Evolutionary conservation across 1,140 invertebrate species (phyloP), one percentile per base, ranked within the genome.

Genomic region (Cheumatopsyche charites): DNA sequence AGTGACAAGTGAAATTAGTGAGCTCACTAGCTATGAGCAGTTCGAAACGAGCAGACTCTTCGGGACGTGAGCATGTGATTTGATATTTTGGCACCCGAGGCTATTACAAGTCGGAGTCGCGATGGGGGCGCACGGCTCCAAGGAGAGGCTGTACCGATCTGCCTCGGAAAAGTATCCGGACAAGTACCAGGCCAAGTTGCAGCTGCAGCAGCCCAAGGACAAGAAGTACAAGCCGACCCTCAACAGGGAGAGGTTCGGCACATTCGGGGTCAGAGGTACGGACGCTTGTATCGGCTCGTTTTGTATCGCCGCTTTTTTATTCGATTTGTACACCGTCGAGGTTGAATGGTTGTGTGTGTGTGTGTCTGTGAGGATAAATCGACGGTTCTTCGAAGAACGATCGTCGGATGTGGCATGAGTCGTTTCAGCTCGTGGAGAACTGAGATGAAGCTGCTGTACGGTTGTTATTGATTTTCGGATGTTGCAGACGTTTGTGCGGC

Each of bases 81-180:
- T 36, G 3, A 36, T 36, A 36, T 36, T 29, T 68, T 68, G 66
- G 66, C 49, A 68, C 17, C 36, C 45, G 47, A 41, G 11, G 15
- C 36, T 21, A 55, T 45, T 68, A 36, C 41, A 55, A 12, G 21
- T 4, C 15, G 1, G 42, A 26, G 72, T 62, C 79, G 77, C 76
- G 78, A 90, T 90, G 88, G 88, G 88, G 68, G 88, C 88, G 73
- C 87, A 89, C 81, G 88, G 87, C 73, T 89, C 88, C 58, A 90
- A 89, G 81, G 88, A 89, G 80, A 89, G 89, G 82, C 82, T 90
- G 62, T 86, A 86, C 76, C 84, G 87, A 75, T 83, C 82, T 69
- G 85, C 83, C 75, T 87, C 87, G n/a, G 87, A 87, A 77, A 87
- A 84, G 69, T 84, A 81, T 80, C 82, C 82, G 73, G 73, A 76